phyloP scores from a whole-genome alignment of 2,797 vertebrate species.

The Thalassophryne amazonica region DNA sequence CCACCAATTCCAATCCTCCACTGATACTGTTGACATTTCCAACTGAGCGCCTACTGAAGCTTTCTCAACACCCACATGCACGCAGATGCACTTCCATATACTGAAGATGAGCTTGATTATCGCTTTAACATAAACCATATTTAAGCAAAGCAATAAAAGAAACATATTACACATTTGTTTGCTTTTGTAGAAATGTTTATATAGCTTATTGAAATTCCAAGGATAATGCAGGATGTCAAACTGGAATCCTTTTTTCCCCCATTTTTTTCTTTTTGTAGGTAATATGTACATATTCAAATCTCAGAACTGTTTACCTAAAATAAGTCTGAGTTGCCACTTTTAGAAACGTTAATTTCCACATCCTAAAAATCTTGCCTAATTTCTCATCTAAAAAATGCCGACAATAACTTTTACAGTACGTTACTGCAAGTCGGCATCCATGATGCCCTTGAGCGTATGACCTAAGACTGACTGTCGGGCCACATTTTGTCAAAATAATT shows the following conservation, averaged over 20 bases:
- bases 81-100: background rate
- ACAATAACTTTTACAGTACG: too few species aligned
- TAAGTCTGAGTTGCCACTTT: too few species aligned
- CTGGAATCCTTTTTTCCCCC: too few species aligned
- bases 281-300: too few species aligned
- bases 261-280: too few species aligned
- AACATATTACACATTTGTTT: background rate
- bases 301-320: too few species aligned
- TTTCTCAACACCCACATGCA: background rate
- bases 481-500: background rate
- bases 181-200: background rate
- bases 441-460: background rate
- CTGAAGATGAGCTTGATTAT: background rate
- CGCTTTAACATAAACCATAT: background rate
- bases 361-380: too few species aligned
- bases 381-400: too few species aligned
- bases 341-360: too few species aligned
- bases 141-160: slow-evolving; percentile 5
- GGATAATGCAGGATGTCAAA: too few species aligned
- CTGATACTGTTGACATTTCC: slow-evolving; percentile 41
- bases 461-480: slow-evolving; percentile 17
- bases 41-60: slow-evolving; percentile 21
- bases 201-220: too few species aligned
- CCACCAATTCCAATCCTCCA: slow-evolving; percentile 33
- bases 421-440: slow-evolving; percentile 21